A percentile compares a stretch with the other conserved stretches of the same genome.
phyloP scores from a whole-genome alignment of 2,113 vertebrate genomes.

The Hyperoodon ampullatus region DNA sequence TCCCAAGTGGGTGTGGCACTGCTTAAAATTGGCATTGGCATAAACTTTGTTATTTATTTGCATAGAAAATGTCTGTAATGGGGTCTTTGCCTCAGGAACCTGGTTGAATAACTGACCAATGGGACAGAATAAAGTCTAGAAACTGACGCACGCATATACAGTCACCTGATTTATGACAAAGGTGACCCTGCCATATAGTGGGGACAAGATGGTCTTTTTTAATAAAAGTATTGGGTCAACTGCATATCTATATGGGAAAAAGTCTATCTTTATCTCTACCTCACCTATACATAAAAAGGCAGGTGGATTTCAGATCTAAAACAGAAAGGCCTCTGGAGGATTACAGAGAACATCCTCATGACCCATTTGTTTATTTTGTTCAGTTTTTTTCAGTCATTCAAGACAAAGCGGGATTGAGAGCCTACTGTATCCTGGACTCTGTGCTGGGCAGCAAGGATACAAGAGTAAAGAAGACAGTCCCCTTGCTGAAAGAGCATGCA shows the following conservation, averaged over 20 bases:
- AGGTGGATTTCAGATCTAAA: not conserved
- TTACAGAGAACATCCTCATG: not conserved
- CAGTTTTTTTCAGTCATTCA: not conserved
- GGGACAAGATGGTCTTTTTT: not conserved
- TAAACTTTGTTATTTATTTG: not conserved
- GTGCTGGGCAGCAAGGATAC: not conserved
- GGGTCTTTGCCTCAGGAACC: not conserved
- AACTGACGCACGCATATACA: not conserved
- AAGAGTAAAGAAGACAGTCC: not conserved
- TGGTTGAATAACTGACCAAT: not conserved
- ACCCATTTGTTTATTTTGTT: not conserved
- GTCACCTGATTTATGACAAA: not conserved
- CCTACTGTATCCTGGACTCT: no score
- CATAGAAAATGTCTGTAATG: not conserved
- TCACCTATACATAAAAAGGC: not conserved
- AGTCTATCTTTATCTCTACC: not conserved
- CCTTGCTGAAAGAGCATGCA: not conserved
- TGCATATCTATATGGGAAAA: not conserved
- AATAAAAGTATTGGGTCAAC: not conserved
- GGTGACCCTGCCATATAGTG: not conserved
- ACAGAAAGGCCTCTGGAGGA: not conserved
- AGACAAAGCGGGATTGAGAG: not conserved
- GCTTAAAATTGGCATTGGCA: not conserved
- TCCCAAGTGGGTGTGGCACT: not conserved
- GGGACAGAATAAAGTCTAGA: not conserved